Percentiles rank a stretch among this genome's conserved stretches.
Evolutionary conservation across 2,113 vertebrate genomes (phyloP).

Genomic region (Gymnobelideus leadbeateri): DNA sequence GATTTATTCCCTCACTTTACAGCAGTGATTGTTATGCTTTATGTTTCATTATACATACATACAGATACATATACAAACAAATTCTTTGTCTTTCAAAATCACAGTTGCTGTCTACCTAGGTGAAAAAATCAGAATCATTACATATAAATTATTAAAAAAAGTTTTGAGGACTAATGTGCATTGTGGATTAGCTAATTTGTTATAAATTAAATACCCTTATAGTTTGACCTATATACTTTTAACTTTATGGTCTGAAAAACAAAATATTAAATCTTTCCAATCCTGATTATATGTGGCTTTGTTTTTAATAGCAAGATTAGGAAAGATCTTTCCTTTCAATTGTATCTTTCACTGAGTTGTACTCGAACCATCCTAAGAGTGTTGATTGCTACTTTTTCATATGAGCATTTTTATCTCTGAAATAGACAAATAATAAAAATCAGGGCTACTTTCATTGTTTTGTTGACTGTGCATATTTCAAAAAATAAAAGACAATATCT

Average conservation of each 20-base stretch:
- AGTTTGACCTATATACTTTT: neutral
- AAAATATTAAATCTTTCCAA: neutral
- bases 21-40: constrained; percentile 26
- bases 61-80: neutral
- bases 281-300: neutral
- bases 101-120: neutral
- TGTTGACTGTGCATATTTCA: neutral
- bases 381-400: neutral
- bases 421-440: neutral
- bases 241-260: neutral
- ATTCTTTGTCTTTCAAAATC: neutral
- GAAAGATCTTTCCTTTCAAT: neutral
- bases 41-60: neutral
- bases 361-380: neutral
- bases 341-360: neutral
- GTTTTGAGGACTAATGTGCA: neutral
- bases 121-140: neutral
- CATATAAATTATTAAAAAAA: neutral
- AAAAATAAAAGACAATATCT: neutral
- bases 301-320: neutral
- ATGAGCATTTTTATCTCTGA: neutral
- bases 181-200: neutral
- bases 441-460: neutral
- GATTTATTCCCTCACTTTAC: constrained; percentile 57
- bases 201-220: neutral